Base-by-base conservation (phyloP, 2,888 invertebrate genomes). In the Bombylius major region DNA sequence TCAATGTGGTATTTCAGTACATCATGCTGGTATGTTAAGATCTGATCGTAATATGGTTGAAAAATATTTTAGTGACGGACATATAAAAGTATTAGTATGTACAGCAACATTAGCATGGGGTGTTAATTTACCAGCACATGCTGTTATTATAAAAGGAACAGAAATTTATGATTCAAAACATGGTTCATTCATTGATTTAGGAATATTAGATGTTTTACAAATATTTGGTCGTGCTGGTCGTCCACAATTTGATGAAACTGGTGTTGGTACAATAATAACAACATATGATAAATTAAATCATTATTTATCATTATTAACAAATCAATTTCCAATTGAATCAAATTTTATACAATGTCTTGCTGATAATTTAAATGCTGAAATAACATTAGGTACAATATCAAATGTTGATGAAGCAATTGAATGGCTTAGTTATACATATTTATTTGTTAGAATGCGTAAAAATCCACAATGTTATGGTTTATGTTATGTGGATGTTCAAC, bases 51-150 rank as follows among this genome's bases (percentile, higher is more conserved):
- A 84, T 66, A 76, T 91, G 75, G 89, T 92, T 0, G 98, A 99
- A 72, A 89, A 87, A 69, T 87, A 88, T 66, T 99, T 99, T 69
- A 76, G 86, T 0, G 87, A 88, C 56, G 97, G 97, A 0, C 81
- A 86, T 60, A 84, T 95, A 58, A 89, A 86, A 69, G 93, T 89
- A 0, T 76, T 99, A 4, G 89, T 95, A 9, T 98, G 98, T 70
- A 99, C 99, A 0, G 91, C 99, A 0, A 99, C 99, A 0, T 77
- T 99, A 39, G 99, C 99, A 34, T 99, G 99, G 99, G 99, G 99
- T 64, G 98, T 99, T 6, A 99, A 99, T 77, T 79, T 99, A 61
- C 99, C 99, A 0, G 99, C 99, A 0, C 97, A 98, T 71, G 97
- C 94, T 39, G 98, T 99, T 60, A 84, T 99, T 51, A 75, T 75